phyloP scores from a whole-genome alignment of 2,797 vertebrate species.

The Enteromius treurensis region DNA sequence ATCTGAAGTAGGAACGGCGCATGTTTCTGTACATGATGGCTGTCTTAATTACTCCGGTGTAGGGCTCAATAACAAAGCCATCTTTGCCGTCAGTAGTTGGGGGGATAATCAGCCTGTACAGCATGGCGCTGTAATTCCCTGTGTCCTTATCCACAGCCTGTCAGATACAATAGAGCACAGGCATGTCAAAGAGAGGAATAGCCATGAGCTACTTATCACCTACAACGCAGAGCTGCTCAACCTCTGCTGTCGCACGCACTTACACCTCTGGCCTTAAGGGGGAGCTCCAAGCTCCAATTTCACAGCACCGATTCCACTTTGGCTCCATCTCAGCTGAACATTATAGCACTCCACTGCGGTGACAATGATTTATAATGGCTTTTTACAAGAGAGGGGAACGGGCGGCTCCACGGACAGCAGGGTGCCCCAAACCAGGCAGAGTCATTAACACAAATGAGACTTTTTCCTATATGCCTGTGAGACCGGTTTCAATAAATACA shows the following conservation, averaged over 20 bases:
- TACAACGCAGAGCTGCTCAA: constrained; percentile 25
- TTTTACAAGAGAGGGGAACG: constrained; percentile 41
- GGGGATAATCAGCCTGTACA: constrained; percentile 89
- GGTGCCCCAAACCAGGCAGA: constrained; percentile 26
- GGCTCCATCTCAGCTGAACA: constrained; percentile 42
- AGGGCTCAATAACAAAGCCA: constrained; percentile 92
- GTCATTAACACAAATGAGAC: constrained; percentile 61
- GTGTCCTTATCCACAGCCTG: constrained; percentile 94
- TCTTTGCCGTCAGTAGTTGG: constrained; percentile 88
- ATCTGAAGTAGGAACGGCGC: constrained; percentile 96
- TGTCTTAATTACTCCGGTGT: constrained; percentile 92
- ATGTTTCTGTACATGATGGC: constrained; percentile 98
- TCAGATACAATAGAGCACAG: constrained; percentile 45
- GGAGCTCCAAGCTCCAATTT: constrained; percentile 26
- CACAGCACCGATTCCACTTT: constrained; percentile 19
- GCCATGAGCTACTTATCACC: constrained; percentile 33
- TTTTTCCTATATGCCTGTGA: constrained; percentile 52
- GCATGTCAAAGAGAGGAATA: constrained; percentile 26
- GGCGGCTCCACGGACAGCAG: neutral
- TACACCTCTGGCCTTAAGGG: constrained; percentile 2
- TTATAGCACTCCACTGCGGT: constrained; percentile 50
- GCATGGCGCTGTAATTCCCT: constrained; percentile 93
- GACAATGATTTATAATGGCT: constrained; percentile 62
- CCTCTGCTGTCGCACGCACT: neutral
- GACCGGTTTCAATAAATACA: constrained; percentile 49